Percentiles rank a stretch among this genome's conserved stretches.
Evolutionary conservation across 2,797 vertebrate species (phyloP).

Genomic region (Brachyrhaphis roseni): DNA sequence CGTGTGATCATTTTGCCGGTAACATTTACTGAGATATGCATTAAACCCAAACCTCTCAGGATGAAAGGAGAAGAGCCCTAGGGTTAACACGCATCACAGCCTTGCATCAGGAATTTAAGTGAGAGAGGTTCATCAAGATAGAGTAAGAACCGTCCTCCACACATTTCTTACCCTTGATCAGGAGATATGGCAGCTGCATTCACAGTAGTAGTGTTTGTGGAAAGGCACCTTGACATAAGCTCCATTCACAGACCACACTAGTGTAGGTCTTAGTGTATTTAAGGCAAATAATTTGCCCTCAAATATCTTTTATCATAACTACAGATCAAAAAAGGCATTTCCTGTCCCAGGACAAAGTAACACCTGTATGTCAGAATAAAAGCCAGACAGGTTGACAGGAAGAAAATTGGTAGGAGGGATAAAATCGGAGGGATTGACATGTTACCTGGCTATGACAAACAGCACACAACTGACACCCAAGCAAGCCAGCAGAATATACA

Average conservation of each 20-base stretch:
- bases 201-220: conserved; percentile 27
- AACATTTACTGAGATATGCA: conserved; percentile 84
- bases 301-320: not conserved
- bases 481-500: conserved; percentile 99
- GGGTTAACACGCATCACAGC: conserved; percentile 61
- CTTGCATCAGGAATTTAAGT: conserved; percentile 41
- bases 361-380: conserved; percentile 37
- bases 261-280: not conserved
- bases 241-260: conserved; percentile 24
- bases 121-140: conserved; percentile 23
- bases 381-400: conserved; percentile 25
- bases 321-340: not conserved
- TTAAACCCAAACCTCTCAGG: conserved; percentile 67
- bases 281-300: not conserved
- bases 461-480: conserved; percentile 99
- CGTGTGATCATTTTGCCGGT: conserved; percentile 89
- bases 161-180: conserved; percentile 43
- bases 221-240: conserved; percentile 17
- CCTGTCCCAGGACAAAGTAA: conserved; percentile 21
- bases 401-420: conserved; percentile 5
- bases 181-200: conserved; percentile 14
- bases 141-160: conserved; percentile 38
- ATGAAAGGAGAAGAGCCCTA: conserved; percentile 51
- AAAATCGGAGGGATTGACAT: conserved; percentile 66
- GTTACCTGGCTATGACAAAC: conserved; percentile 95